Evolutionary conservation across 2,113 vertebrate genomes (phyloP), one percentile per base, ranked within the genome.

Genomic region (Tylochromis polylepis): DNA sequence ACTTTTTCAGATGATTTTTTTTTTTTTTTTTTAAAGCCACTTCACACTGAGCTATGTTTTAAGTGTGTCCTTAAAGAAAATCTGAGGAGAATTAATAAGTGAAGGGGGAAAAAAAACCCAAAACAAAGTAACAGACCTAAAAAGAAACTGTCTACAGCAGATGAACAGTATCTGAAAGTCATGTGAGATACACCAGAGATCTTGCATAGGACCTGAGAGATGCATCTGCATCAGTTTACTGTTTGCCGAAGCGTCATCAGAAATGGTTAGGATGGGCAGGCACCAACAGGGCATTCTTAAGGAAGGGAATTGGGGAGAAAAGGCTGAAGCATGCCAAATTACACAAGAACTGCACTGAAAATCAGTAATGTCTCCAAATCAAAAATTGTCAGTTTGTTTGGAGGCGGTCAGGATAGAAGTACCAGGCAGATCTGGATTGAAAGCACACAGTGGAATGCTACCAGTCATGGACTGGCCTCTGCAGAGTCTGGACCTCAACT

Each of bases 251-350:
- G 60, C 38, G 60, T 38, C 60, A 65, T 65, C 60, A 38, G 60
- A 65, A 65, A 65, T 65, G 12, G 31, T 65, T 6, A 1, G 60
- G 0, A 0, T 36, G 18, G 60, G 31, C 0, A 1, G 31, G 18
- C 31, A 36, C 3, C 3, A 65, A 0, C 60, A 22, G 34, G 60
- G 60, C 20, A 22, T 65, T 65, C 34, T 38, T 65, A 22, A 65
- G 20, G 20, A 65, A 38, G 60, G 60, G 60, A 67, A 67, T 22
- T 67, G 20, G 20, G 34, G 5, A 22, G 34, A 22, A 14, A 22
- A 38, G 34, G 60, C 34, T 38, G 34, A 38, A 38, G 5, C 0
- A 0, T 67, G 62, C 1, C 6, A 67, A 67, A 14, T 5, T 67
- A 22, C 34, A 38, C 34, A 22, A 67, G 34, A 22, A 67, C 34